These are phyloP conservation scores for Micronisus gabar DNA, from an alignment of 2,113 vertebrate genomes.

Conservation along the genomic window DNA sequence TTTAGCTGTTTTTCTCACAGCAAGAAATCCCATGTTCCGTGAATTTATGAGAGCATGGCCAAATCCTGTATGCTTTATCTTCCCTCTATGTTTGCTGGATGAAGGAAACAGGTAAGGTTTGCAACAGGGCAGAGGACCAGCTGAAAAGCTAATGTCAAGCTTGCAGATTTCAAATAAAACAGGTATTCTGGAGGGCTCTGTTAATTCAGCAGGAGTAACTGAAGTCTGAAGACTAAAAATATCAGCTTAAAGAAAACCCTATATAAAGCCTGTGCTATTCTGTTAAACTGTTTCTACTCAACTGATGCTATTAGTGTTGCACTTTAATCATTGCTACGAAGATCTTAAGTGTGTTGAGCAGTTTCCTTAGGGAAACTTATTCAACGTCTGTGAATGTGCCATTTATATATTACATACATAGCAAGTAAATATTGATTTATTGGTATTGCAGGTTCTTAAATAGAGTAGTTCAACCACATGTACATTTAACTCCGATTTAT, in stretches of 20 bases:
- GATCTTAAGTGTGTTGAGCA: not conserved
- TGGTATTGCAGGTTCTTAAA: not conserved
- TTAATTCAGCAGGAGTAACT: not conserved
- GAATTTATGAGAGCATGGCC: not conserved
- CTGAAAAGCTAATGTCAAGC: not conserved
- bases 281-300: not conserved
- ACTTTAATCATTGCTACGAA: not conserved
- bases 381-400: not conserved
- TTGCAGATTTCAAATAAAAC: not conserved
- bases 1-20: conserved; percentile 20
- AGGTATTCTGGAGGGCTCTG: not conserved
- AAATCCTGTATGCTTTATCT: not conserved
- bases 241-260: not conserved
- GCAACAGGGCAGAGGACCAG: not conserved
- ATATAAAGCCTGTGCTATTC: not conserved
- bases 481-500: not conserved
- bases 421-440: conserved; percentile 13
- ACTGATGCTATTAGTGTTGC: not conserved
- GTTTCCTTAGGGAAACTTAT: not conserved
- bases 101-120: not conserved
- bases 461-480: not conserved
- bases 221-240: not conserved
- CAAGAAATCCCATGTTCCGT: not conserved
- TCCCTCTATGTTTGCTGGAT: not conserved
- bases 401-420: not conserved